These are phyloP conservation scores for Propithecus deckenii DNA, from an alignment of 2,797 vertebrate genomes.

Conservation along the genomic window DNA sequence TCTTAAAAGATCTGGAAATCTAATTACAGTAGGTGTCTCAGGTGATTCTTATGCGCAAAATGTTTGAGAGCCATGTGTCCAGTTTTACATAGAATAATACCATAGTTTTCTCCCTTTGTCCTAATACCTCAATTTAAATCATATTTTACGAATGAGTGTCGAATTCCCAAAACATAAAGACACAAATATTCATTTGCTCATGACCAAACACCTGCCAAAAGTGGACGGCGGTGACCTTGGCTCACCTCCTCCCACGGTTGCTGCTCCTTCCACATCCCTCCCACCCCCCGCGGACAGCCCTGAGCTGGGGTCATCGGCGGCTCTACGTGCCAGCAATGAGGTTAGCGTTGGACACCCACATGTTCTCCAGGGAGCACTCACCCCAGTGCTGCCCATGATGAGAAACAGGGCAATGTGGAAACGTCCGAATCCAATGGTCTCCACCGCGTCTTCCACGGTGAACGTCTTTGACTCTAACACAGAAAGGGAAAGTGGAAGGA, in stretches of 20 bases:
- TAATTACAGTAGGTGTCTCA: neutral
- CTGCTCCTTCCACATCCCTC: neutral
- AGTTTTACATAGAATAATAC: neutral
- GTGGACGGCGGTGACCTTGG: neutral
- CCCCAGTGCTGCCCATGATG: constrained; percentile 95
- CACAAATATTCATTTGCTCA: neutral
- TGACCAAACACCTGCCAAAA: neutral
- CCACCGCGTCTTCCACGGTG: constrained; percentile 94
- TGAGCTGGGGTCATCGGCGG: neutral
- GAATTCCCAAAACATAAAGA: neutral
- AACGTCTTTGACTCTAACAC: constrained; percentile 86
- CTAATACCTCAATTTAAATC: neutral
- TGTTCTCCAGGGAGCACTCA: constrained; percentile 78
- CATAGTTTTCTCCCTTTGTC: neutral
- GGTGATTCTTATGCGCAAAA: neutral
- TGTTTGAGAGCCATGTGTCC: neutral
- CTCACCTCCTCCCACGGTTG: neutral
- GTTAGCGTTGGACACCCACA: too few relatives aligned
- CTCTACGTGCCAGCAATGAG: rapidly evolving
- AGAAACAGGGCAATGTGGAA: constrained; percentile 94
- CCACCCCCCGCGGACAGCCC: neutral
- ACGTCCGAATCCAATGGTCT: constrained; percentile 93
- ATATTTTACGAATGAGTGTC: neutral
- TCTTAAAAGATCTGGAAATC: neutral
- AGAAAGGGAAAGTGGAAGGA: neutral